phyloP scores from a whole-genome alignment of 2,113 vertebrate species.

The Colius striatus region DNA sequence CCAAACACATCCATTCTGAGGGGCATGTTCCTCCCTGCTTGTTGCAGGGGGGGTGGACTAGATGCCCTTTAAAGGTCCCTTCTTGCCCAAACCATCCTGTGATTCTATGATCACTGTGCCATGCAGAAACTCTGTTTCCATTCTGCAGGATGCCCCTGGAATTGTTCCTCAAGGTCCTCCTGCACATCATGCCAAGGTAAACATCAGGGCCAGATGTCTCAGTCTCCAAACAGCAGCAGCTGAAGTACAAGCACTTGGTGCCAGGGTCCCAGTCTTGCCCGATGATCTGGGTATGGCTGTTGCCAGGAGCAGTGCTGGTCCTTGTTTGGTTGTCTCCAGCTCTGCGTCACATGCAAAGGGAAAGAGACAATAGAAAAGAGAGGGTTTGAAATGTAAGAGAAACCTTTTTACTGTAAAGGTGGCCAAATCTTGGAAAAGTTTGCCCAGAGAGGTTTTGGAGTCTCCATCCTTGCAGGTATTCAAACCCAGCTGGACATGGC shows the following conservation, averaged over 20 bases:
- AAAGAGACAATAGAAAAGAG: not conserved
- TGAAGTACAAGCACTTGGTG: slow-evolving; percentile 81
- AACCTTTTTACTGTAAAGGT: not conserved
- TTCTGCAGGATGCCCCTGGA: slow-evolving; percentile 81
- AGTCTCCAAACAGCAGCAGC: slow-evolving; percentile 76
- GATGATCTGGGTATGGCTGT: slow-evolving; percentile 78
- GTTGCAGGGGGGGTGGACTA: too few species aligned
- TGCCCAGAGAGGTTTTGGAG: not conserved
- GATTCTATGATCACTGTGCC: slow-evolving; percentile 66
- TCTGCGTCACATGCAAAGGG: slow-evolving; percentile 69
- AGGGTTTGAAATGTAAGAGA: not conserved
- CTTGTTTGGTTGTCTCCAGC: slow-evolving; percentile 78
- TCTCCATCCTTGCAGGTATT: not conserved
- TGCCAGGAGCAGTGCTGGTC: slow-evolving; percentile 82
- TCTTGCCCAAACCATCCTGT: not conserved
- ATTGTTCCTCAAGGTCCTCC: slow-evolving; percentile 78
- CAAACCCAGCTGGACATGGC: not conserved
- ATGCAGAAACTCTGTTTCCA: slow-evolving; percentile 75
- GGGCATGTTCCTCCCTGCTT: slow-evolving; percentile 33
- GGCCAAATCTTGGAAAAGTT: not conserved
- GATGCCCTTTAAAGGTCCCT: too few species aligned
- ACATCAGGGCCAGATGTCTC: slow-evolving; percentile 75
- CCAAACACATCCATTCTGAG: slow-evolving; percentile 66
- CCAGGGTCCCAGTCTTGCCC: slow-evolving; percentile 78
- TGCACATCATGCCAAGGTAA: slow-evolving; percentile 78